These are phyloP conservation scores for Sceloporus undulatus DNA, from an alignment of 2,113 vertebrate species.

Conservation along the genomic window DNA sequence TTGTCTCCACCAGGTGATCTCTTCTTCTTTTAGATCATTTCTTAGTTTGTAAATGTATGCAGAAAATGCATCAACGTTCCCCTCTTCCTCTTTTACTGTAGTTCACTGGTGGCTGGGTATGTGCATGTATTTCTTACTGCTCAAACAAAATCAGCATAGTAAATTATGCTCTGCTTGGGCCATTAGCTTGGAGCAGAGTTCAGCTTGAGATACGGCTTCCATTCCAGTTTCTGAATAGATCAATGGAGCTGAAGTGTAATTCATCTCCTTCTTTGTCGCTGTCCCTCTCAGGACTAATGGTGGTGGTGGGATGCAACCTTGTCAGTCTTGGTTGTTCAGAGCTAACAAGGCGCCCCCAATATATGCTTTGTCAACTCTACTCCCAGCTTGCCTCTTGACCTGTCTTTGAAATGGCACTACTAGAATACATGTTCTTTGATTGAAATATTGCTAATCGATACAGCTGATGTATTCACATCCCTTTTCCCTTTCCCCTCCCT, in stretches of 20 bases:
- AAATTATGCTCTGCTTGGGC: background rate
- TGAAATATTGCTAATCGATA: constrained; percentile 53
- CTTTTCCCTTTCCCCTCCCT: constrained; percentile 60
- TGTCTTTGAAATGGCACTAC: constrained; percentile 37
- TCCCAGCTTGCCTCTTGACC: constrained; percentile 14
- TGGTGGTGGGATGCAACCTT: background rate
- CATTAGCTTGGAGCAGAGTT: accelerated
- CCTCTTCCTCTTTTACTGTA: background rate
- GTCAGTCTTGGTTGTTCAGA: background rate
- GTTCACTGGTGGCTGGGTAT: background rate
- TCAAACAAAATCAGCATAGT: background rate
- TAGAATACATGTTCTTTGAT: constrained; percentile 14
- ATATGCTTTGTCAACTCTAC: accelerated
- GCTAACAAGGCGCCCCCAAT: background rate
- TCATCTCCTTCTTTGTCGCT: background rate
- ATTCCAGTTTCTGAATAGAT: accelerated
- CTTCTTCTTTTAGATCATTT: background rate
- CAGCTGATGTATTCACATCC: constrained; percentile 66
- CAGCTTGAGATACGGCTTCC: background rate
- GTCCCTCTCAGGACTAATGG: accelerated
- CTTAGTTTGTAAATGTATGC: background rate
- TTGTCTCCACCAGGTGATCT: too few relatives aligned
- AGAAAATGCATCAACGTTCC: background rate
- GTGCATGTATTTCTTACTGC: background rate
- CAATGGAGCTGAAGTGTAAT: accelerated